Evolutionary conservation across 2,797 vertebrate species (phyloP).

Genomic region (Cossypha dichroa): DNA sequence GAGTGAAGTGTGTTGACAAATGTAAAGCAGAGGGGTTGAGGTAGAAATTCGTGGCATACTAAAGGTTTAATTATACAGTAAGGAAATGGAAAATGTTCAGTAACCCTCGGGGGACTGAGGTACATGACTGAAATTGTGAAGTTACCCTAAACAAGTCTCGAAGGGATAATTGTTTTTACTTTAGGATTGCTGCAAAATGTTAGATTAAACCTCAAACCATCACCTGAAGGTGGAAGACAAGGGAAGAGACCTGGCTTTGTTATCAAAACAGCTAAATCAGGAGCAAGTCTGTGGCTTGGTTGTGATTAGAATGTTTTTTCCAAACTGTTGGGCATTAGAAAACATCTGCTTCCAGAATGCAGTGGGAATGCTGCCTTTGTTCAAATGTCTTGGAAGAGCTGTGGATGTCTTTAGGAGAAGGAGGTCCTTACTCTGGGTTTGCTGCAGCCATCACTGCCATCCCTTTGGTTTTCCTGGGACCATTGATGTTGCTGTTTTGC

Average conservation of each 20-base stretch:
- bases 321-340: not conserved
- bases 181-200: not conserved
- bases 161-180: not conserved
- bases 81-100: not conserved
- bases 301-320: not conserved
- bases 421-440: accelerated
- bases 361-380: not conserved
- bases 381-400: not conserved
- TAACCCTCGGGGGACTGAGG: accelerated
- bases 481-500: accelerated
- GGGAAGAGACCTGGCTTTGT: not conserved
- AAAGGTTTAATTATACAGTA: not conserved
- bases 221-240: not conserved
- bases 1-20: not conserved
- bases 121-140: not conserved
- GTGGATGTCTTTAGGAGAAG: too few relatives aligned
- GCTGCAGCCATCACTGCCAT: not conserved
- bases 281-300: too few relatives aligned
- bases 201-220: not conserved
- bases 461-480: not conserved
- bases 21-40: not conserved
- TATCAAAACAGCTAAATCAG: not conserved
- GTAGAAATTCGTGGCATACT: not conserved
- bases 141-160: not conserved
- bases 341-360: accelerated